Percentiles rank a stretch among this genome's conserved stretches.
Evolutionary conservation across 2,113 vertebrate genomes (phyloP).

Genomic region (Hyaena hyaena): DNA sequence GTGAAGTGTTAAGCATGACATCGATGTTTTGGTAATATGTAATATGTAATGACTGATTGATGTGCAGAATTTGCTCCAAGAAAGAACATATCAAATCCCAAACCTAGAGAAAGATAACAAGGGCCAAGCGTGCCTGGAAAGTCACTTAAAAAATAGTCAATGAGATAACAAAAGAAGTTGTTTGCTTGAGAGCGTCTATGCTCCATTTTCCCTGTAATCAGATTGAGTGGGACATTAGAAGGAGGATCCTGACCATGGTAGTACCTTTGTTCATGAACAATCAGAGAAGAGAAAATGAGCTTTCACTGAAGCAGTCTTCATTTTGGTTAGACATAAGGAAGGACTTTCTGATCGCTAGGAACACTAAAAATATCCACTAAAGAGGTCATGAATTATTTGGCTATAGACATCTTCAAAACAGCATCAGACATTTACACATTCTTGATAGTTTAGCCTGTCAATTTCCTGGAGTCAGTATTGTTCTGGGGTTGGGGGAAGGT

Average conservation of each 20-base stretch:
- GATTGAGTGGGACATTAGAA: background rate
- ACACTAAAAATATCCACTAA: background rate
- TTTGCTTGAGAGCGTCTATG: background rate
- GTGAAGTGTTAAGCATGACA: background rate
- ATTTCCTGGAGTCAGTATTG: background rate
- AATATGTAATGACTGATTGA: background rate
- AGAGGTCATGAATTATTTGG: background rate
- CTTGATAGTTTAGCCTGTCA: background rate
- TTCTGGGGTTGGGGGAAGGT: background rate
- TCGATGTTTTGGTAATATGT: background rate
- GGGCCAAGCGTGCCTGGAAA: background rate
- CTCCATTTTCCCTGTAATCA: background rate
- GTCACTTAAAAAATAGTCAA: background rate
- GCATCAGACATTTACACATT: background rate
- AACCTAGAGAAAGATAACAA: conserved; percentile 9
- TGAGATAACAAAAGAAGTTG: background rate
- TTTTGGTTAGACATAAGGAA: background rate
- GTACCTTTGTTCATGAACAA: background rate
- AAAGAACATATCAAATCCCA: background rate
- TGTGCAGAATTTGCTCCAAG: background rate
- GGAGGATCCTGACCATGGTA: background rate
- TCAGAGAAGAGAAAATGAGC: background rate
- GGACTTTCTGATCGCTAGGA: background rate
- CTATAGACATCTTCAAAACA: background rate
- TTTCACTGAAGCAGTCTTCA: background rate